A percentile compares a stretch with the other conserved stretches of the same genome.
These are phyloP conservation scores for Dolichomitus sp. DNA, from an alignment of 2,888 invertebrate species.

Conservation along the genomic window DNA sequence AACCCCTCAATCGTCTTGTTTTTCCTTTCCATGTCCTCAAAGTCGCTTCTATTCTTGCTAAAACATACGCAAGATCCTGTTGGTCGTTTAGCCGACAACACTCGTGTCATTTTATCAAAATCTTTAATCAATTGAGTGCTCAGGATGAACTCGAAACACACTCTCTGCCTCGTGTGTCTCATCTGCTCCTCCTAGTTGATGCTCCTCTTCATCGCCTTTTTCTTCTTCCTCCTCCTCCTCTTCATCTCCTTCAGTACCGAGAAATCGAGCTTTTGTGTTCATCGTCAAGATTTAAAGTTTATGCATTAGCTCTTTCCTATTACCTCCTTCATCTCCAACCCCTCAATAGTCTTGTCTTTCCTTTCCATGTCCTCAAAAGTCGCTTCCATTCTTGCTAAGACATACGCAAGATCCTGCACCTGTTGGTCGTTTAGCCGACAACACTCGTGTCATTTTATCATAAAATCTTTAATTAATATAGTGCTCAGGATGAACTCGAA, in stretches of 20 bases:
- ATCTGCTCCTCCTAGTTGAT: not conserved
- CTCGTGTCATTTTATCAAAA: not conserved
- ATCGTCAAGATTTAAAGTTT: not conserved
- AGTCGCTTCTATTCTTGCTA: not conserved
- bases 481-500: not conserved
- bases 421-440: not conserved
- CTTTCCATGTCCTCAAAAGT: not conserved
- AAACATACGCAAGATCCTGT: not conserved
- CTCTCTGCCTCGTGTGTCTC: too few species aligned
- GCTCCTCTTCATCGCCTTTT: not conserved
- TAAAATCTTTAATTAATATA: slow-evolving; percentile 3
- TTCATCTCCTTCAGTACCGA: not conserved
- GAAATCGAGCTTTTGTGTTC: not conserved
- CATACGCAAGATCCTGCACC: not conserved
- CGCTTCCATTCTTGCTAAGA: not conserved
- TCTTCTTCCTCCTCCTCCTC: too few species aligned
- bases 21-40: not conserved
- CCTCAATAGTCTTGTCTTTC: not conserved
- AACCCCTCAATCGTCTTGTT: not conserved
- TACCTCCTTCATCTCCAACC: not conserved
- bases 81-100: not conserved
- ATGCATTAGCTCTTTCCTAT: too few species aligned
- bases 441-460: not conserved
- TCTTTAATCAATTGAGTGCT: not conserved
- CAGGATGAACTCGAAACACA: slow-evolving; percentile 8